Percentiles rank a stretch among this genome's conserved stretches.
phyloP scores from a whole-genome alignment of 2,797 vertebrate genomes.

The Diplodus sargus region DNA sequence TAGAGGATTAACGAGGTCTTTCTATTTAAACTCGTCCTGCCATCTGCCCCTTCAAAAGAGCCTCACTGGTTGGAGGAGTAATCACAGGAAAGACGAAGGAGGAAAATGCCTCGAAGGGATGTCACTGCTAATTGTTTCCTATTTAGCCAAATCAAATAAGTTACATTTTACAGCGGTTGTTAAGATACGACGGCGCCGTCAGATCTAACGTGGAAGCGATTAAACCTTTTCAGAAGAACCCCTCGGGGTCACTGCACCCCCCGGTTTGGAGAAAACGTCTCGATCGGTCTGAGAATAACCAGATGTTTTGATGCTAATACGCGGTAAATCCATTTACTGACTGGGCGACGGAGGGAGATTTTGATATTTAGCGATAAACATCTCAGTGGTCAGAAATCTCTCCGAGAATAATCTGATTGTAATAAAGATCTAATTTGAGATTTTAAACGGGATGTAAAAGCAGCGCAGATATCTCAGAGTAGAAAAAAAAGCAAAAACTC shows the following conservation, averaged over 20 bases:
- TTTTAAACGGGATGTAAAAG: slow-evolving; percentile 8
- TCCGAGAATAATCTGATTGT: slow-evolving; percentile 3
- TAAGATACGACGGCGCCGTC: slow-evolving; percentile 68
- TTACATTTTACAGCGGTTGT: slow-evolving; percentile 39
- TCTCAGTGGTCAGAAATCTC: slow-evolving; percentile 29
- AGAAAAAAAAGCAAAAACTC: slow-evolving; percentile 18
- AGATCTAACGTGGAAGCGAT: slow-evolving; percentile 63
- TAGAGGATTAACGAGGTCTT: slow-evolving; percentile 29
- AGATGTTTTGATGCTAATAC: slow-evolving; percentile 54
- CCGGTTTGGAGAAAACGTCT: slow-evolving; percentile 26
- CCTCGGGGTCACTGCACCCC: slow-evolving; percentile 33
- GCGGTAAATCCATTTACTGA: slow-evolving; percentile 47
- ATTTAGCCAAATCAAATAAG: slow-evolving; percentile 73
- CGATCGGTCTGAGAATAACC: slow-evolving; percentile 40
- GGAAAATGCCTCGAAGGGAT: slow-evolving; percentile 54
- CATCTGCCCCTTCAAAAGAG: slow-evolving; percentile 51
- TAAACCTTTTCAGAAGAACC: slow-evolving; percentile 31
- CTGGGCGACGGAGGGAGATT: slow-evolving; percentile 10
- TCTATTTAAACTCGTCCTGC: slow-evolving; percentile 26
- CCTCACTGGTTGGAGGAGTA: slow-evolving; percentile 17
- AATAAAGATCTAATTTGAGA: slow-evolving; percentile 22
- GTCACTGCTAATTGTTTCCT: slow-evolving; percentile 72
- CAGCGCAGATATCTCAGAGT: slow-evolving; percentile 17
- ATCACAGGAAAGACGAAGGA: not conserved
- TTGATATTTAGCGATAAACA: slow-evolving; percentile 28